Evolutionary conservation across 2,888 invertebrate genomes (phyloP).

Genomic region (Machimus rusticus): DNA sequence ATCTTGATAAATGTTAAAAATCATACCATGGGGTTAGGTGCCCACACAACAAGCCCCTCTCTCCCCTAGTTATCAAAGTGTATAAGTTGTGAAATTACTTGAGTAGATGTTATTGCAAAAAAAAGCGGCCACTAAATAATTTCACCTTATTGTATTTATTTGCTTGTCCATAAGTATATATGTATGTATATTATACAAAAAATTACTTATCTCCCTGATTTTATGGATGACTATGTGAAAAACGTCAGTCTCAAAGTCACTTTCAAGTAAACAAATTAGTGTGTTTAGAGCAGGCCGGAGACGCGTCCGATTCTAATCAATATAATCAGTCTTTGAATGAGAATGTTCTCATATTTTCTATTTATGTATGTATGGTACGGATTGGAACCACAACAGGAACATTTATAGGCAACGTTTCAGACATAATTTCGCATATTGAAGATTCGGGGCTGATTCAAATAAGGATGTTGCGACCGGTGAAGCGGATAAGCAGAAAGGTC

Average conservation of each 20-base stretch:
- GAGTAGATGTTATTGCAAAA: too few species aligned
- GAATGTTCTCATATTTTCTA: constrained; percentile 33
- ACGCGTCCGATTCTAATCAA: constrained; percentile 3
- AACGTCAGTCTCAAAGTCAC: constrained; percentile 11
- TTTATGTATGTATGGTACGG: constrained; percentile 41
- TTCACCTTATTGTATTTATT: too few species aligned
- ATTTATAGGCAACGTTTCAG: constrained; percentile 24
- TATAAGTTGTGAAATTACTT: too few species aligned
- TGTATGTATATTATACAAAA: constrained; percentile 15
- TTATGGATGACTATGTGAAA: constrained; percentile 21
- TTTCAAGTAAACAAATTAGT: constrained; percentile 1
- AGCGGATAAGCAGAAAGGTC: constrained; percentile 21
- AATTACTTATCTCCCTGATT: background rate
- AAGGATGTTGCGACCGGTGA: background rate
- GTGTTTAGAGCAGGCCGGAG: background rate
- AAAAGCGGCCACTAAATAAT: too few species aligned
- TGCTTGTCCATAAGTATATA: too few species aligned
- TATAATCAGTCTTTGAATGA: constrained; percentile 27
- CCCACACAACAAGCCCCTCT: too few species aligned
- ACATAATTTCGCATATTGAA: constrained; percentile 17
- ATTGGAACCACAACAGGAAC: constrained; percentile 27
- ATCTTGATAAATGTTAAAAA: too few species aligned
- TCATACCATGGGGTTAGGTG: too few species aligned
- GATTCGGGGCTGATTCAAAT: background rate
- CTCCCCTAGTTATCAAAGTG: too few species aligned